Base-by-base conservation (phyloP, 2,113 vertebrate species). In the Mobula hypostoma region DNA sequence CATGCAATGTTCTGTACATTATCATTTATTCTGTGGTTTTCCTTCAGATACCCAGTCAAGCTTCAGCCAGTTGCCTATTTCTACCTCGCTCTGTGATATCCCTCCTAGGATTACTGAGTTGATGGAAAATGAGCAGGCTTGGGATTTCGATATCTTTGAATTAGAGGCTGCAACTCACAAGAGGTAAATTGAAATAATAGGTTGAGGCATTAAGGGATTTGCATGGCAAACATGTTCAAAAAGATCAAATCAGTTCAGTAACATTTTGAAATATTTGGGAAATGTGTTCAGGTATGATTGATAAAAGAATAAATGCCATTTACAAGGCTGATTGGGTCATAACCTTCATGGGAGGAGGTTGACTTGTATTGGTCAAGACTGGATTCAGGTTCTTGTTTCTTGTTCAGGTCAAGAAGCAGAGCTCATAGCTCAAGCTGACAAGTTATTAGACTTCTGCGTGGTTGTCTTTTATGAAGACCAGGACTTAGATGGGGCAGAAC, bases 81-180 rank as follows among this genome's bases (percentile, higher is more conserved):
- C 98, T 7, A 95, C 97, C 94, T 98, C 98, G 11, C 96, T 98
- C 88, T 98, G 97, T 0, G 98, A 99, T 95, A 96, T 99, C 94
- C 98, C 99, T 0, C 97, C 98, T 1, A 97, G 96, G 94, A 98
- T 99, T 79, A 97, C 98, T 63, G 96, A 97, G 96, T 98, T 98
- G n/a, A 98, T 99, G 97, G 98, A 99, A 95, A 98, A 98, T 6
- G 99, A 98, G 94, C 98, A 99, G 48, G 96, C 96, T 12, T 99
- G 99, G 99, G 98, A 99, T 95, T 99, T 99, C 94, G 96, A 99
- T 95, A 98, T 99, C 95, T 98, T 99, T 96, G 98, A 98, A 95
- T 96, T 99, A 95, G 99, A 99, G 96, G 97, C 97, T 40, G 98
- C 98, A 74, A 99, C 98, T 83, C 96, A 98, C 95, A 99, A 98